phyloP scores from a whole-genome alignment of 2,888 invertebrate genomes.

The Sesamia inferens region DNA sequence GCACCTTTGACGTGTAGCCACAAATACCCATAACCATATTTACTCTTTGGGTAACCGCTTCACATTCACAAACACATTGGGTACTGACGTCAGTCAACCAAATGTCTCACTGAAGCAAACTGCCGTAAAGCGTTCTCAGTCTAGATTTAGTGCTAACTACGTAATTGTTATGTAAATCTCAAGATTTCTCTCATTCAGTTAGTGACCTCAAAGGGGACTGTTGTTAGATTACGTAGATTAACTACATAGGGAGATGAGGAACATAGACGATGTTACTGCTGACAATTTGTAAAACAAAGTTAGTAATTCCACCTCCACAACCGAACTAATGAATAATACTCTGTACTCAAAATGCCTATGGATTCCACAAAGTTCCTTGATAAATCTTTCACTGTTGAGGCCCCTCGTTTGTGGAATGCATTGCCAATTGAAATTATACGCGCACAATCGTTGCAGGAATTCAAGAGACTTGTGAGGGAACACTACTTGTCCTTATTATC shows the following conservation, averaged over 20 bases:
- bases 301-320: neutral
- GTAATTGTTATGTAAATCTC: constrained; percentile 42
- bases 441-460: no score
- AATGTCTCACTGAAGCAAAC: constrained; percentile 10
- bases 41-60: neutral
- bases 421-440: no score
- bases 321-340: no score
- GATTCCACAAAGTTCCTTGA: no score
- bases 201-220: constrained; percentile 7
- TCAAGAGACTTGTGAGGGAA: no score
- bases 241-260: neutral
- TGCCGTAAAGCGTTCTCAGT: neutral
- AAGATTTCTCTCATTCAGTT: constrained; percentile 23
- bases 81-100: constrained; percentile 8
- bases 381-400: no score
- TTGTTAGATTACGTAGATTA: constrained; percentile 18
- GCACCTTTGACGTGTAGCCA: no score
- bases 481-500: no score
- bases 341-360: no score
- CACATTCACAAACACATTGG: constrained; percentile 15
- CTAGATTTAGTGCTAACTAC: constrained; percentile 36
- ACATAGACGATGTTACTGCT: neutral
- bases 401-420: no score
- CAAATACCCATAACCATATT: neutral
- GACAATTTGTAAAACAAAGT: neutral